Percentiles rank a stretch among this genome's conserved stretches.
These are phyloP conservation scores for Cephus rjabovi DNA, from an alignment of 2,888 invertebrate species.

Conservation along the genomic window DNA sequence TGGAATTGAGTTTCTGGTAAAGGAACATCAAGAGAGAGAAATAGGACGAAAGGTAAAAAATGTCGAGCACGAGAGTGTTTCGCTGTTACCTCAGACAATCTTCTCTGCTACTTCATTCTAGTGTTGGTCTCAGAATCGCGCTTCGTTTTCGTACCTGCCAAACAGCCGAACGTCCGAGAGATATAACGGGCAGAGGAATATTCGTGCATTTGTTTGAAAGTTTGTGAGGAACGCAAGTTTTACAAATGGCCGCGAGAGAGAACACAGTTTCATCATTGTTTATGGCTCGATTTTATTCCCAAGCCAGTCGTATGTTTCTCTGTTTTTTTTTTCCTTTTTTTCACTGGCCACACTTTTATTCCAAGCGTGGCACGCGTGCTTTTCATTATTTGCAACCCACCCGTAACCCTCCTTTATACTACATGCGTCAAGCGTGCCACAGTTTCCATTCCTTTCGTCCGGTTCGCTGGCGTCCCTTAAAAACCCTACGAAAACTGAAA, in stretches of 20 bases:
- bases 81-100: not conserved
- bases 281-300: constrained; percentile 16
- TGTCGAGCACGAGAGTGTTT: not conserved
- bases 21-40: not conserved
- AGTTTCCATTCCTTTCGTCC: not conserved
- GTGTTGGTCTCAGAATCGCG: not conserved
- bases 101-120: not conserved
- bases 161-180: not conserved
- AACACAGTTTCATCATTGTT: constrained; percentile 13
- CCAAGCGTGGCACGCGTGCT: not conserved
- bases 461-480: not conserved
- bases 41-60: not conserved
- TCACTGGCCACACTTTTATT: not conserved
- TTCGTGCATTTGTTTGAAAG: not conserved
- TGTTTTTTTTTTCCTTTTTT: not conserved
- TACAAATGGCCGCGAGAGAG: constrained; percentile 1
- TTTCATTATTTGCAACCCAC: not conserved
- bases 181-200: not conserved
- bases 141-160: not conserved
- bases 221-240: not conserved
- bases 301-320: constrained; percentile 4
- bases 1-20: not conserved
- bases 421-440: not conserved
- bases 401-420: not conserved
- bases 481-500: not conserved